Base-by-base conservation (phyloP, 1,140 invertebrate species). In the Drosophila aff. region DNA sequence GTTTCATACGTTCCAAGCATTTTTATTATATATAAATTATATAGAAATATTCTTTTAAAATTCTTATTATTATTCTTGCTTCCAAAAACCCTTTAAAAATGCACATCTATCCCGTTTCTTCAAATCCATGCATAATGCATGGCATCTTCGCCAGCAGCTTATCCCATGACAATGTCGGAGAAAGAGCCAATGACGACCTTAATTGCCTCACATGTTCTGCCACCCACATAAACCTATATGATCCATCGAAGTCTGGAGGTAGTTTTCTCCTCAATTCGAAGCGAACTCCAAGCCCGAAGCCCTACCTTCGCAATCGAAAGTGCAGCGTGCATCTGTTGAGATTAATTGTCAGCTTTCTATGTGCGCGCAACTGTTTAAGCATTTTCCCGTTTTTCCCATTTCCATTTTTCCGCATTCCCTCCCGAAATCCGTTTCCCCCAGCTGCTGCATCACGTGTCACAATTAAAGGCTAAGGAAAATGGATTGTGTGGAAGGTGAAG, bases 271-370 rank as follows among this genome's bases (percentile, higher is more conserved):
- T 69, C 67, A 59, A 33, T 38, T 68, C 50, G 26, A 68, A 59
- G 47, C 44, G 26, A 65, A 57, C 53, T 60, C 71, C 40, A 43
- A 55, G 26, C 59, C 52, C 41, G 28, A 52, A 68, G 55, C 67
- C 67, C 67, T 68, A 68, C 64, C 63, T 68, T 53, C 13, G 23
- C 67, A 71, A 71, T 71, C 64, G 57, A 63, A 53, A 46, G 60
- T 49, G 58, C 64, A 15, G 77, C 65, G 76, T 84, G 77, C 61
- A 76, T 72, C 65, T 63, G 81, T 40, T 76, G 65, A 85, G 82
- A 84, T 86, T 84, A 84, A 84, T 84, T 81, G 74, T 81, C 68
- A 75, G 78, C 82, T 84, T 85, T 79, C 74, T 68, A 60, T 80
- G 49, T 60, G 78, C 52, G 67, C 55, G 82, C 72, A 84, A 77